Evolutionary conservation across 2,888 invertebrate genomes (phyloP), one percentile per base, ranked within the genome.

Genomic region (Heliconius sara): DNA sequence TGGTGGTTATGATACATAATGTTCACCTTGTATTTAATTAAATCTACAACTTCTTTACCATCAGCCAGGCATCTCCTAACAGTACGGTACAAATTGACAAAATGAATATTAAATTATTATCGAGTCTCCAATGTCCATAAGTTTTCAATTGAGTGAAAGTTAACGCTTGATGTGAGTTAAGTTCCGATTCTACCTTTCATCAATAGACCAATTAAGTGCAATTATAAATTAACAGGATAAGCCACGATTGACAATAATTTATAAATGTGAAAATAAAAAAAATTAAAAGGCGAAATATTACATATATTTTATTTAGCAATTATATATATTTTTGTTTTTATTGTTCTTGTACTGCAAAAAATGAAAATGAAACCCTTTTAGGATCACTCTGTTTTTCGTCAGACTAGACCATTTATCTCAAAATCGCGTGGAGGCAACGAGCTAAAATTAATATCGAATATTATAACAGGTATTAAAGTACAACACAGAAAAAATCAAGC

Each of bases 31-130:
- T 52, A 57, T 57, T 57, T 22, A 57, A 47, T 57, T 22, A 57
- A 47, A 47, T 47, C 57, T 57, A 57, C 6, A 57, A 52, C 52
- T 5, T 52, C 6, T 6, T 52, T 16, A 16, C 19, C 19, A 19
- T 52, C 52, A 52, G 19, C 52, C 52, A 52, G 19, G 52, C 52
- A 52, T 52, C 1, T 19, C 52, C 19, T 19, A 52, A 57, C 7
- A 22, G n/a, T n/a, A 12, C 60, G 3, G n/a, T 66, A 67, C 30
- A 39, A 34, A 68, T 12, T 68, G 22, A n/a, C 12, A 22, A 34
- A 68, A 39, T 68, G n/a, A n/a, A n/a, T 39, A 39, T 68, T 68
- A 12, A 68, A 68, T n/a, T n/a, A 67, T 10, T 67, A n/a, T 60
- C 10, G n/a, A 22, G 39, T 67, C 22, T 67, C 30, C n/a, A 67